Base-by-base conservation (phyloP, 53 echinoderm and acorn worm genomes). In the Apostichopus leukothele region DNA sequence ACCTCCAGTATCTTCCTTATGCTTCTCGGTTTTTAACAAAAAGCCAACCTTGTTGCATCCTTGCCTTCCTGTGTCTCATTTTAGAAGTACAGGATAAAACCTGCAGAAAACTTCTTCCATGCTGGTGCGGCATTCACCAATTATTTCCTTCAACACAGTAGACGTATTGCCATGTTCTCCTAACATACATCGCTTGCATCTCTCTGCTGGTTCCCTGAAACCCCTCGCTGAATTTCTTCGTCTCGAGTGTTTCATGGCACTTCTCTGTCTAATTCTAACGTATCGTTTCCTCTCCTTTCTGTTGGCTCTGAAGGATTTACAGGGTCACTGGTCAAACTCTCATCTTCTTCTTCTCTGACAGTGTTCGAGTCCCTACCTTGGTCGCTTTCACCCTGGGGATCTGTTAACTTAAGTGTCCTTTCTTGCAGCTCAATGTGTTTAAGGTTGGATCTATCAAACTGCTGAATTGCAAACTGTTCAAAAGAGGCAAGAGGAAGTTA, bases 361-460 rank as follows among this genome's bases (percentile, higher is more conserved):
- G 0, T n/a, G 20, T 71, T 19, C 18, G 71, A 16, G 18, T 13
- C 71, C 3, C 71, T n/a, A 3, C 18, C 18, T 16, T 19, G 71
- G 18, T 71, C 71, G 5, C 71, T 6, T 8, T 74, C 51, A 87
- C 21, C 52, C 11, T 50, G 11, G n/a, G 12, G 5, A 77, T 27
- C 52, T 25, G 14, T 67, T 53, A 74, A 74, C 54, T 39, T 13
- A 14, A 74, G 50, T 9, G 13, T 74, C 51, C 89, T 88, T 67
- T 94, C 94, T 55, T 73, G 53, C 11, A 90, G 90, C 88, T 88
- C 90, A 39, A 89, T 89, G 52, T 92, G 94, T 53, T 83, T 90
- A 6, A 94, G 89, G 21, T 76, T 89, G 25, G 89, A 52, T 68
- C 75, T 90, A 66, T 94, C 91, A 68, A 92, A 94, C 79, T 92